These are phyloP conservation scores for Meandrusa payeni DNA, from an alignment of 2,888 invertebrate genomes.

Conservation along the genomic window DNA sequence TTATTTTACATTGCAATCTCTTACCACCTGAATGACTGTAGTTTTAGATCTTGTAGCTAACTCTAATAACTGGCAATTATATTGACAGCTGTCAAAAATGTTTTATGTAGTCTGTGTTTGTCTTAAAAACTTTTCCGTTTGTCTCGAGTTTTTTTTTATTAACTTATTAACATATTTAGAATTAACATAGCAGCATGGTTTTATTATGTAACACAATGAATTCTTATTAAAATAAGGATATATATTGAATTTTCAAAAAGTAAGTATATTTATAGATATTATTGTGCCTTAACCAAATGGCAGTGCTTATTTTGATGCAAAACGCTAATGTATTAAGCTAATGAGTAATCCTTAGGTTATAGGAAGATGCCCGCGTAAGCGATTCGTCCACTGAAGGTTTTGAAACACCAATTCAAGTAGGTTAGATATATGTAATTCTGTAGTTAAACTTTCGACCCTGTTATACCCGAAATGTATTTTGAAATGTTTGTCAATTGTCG, in stretches of 20 bases:
- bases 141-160: slow-evolving; percentile 18
- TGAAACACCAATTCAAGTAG: slow-evolving; percentile 70
- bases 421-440: slow-evolving; percentile 36
- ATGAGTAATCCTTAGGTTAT: slow-evolving; percentile 31
- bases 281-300: slow-evolving; percentile 30
- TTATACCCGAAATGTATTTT: too few relatives aligned
- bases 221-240: background rate
- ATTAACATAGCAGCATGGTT: slow-evolving; percentile 19
- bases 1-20: slow-evolving; percentile 8
- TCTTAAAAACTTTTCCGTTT: slow-evolving; percentile 1
- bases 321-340: slow-evolving; percentile 27
- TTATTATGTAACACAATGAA: slow-evolving; percentile 12
- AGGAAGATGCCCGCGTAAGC: slow-evolving; percentile 59
- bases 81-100: slow-evolving; percentile 10
- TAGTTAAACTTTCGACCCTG: slow-evolving; percentile 25
- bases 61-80: slow-evolving; percentile 17
- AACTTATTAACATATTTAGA: slow-evolving; percentile 21
- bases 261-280: slow-evolving; percentile 10
- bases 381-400: slow-evolving; percentile 77
- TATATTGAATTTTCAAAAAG: slow-evolving; percentile 3
- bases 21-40: slow-evolving; percentile 3
- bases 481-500: too few relatives aligned
- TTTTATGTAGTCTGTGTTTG: too few relatives aligned
- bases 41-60: slow-evolving; percentile 5
- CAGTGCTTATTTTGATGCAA: slow-evolving; percentile 23